phyloP scores from a whole-genome alignment of 1,140 invertebrate genomes.

The Heliconius melpomene region DNA sequence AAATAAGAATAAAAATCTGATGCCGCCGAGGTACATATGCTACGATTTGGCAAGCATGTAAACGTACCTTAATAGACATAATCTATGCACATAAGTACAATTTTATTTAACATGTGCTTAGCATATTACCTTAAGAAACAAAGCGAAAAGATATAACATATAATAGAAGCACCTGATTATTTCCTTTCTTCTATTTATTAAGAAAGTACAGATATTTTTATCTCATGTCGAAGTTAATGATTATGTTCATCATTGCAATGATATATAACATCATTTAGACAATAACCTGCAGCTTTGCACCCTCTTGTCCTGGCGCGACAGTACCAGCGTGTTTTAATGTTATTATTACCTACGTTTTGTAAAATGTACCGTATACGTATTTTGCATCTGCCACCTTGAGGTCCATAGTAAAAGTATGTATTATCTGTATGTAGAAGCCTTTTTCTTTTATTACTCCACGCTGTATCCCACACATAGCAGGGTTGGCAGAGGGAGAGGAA shows the following conservation, averaged over 20 bases:
- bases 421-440: background rate
- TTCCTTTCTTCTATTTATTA: background rate
- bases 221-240: slow-evolving; percentile 13
- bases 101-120: no score
- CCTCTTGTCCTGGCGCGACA: slow-evolving; percentile 28
- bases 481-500: no score
- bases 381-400: slow-evolving; percentile 25
- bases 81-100: no score
- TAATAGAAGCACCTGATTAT: background rate
- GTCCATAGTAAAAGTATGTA: slow-evolving; percentile 15
- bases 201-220: background rate
- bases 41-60: no score
- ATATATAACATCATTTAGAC: slow-evolving; percentile 32
- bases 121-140: no score
- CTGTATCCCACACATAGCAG: no score
- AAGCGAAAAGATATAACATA: no score
- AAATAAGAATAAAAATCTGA: no score
- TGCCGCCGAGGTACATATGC: no score
- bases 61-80: no score
- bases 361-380: slow-evolving; percentile 29
- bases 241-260: slow-evolving; percentile 31
- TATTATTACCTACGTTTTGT: background rate
- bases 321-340: slow-evolving; percentile 29
- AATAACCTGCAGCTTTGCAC: slow-evolving; percentile 33
- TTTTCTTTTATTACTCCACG: background rate